Conservation (phyloP, 2,888 invertebrate species). For the Chironomus tentans region DNA sequence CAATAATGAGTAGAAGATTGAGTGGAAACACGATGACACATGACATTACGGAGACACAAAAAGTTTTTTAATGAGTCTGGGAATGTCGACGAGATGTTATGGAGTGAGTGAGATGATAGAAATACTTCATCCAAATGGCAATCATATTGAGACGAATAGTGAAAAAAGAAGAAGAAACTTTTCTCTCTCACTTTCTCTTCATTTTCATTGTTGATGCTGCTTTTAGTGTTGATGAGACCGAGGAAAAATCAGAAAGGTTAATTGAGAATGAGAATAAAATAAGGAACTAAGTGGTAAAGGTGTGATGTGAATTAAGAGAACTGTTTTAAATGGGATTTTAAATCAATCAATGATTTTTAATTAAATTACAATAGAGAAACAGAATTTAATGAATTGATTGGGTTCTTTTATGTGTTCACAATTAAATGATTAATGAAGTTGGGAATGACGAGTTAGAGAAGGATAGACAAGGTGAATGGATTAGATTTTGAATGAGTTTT, state of each 20-base stretch:
- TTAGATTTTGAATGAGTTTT: too few species aligned
- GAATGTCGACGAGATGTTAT: not conserved
- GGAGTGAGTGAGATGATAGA: too few species aligned
- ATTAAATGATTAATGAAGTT: not conserved
- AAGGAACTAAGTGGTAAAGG: not conserved
- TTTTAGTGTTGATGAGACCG: not conserved
- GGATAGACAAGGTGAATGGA: not conserved
- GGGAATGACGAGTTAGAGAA: not conserved
- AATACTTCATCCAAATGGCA: not conserved
- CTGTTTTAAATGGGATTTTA: too few species aligned
- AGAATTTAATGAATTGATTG: too few species aligned
- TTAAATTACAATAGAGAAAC: too few species aligned
- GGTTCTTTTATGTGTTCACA: too few species aligned
- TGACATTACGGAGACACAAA: constrained; percentile 10
- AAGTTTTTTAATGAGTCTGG: constrained; percentile 18
- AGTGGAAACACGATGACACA: constrained; percentile 25
- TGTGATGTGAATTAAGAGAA: not conserved
- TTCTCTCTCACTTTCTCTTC: not conserved
- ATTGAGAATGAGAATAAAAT: not conserved
- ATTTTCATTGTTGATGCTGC: not conserved
- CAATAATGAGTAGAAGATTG: constrained; percentile 14
- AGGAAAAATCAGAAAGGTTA: not conserved
- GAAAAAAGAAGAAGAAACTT: not conserved
- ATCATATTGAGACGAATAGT: not conserved
- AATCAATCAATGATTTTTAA: too few species aligned